phyloP scores from a whole-genome alignment of 2,888 invertebrate genomes.

The Limnephilus auricula region DNA sequence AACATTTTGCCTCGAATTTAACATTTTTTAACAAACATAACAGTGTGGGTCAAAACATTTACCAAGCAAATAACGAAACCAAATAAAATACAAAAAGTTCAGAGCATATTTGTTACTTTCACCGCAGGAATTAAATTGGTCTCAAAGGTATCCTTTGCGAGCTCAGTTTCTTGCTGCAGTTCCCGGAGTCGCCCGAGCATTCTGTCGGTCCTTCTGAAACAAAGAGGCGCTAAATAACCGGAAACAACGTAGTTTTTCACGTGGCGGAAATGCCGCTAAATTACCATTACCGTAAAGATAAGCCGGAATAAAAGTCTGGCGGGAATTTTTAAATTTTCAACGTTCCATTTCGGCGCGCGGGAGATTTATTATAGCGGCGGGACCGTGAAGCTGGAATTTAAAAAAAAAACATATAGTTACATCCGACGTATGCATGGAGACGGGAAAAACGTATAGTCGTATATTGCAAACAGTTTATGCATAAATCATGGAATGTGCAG shows the following conservation, averaged over 20 bases:
- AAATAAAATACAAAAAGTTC: not conserved
- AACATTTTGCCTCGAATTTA: no score
- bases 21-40: not conserved
- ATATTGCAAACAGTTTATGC: not conserved
- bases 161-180: not conserved
- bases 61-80: not conserved
- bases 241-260: slow-evolving; percentile 38
- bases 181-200: not conserved
- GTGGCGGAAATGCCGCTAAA: slow-evolving; percentile 35
- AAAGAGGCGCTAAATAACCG: slow-evolving; percentile 38
- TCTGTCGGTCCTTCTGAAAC: not conserved
- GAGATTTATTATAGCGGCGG: slow-evolving; percentile 41
- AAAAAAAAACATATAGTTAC: not conserved
- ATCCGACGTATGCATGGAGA: not conserved
- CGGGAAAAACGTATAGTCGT: not conserved
- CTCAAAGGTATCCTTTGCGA: not conserved
- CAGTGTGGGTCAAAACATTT: not conserved
- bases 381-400: not conserved
- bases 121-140: not conserved
- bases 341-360: slow-evolving; percentile 8
- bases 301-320: slow-evolving; percentile 38
- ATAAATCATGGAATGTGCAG: not conserved
- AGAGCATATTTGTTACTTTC: not conserved
- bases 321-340: slow-evolving; percentile 34
- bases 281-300: slow-evolving; percentile 48